Evolutionary conservation across 2,888 invertebrate genomes (phyloP).

Genomic region (Drosophila cracens): DNA sequence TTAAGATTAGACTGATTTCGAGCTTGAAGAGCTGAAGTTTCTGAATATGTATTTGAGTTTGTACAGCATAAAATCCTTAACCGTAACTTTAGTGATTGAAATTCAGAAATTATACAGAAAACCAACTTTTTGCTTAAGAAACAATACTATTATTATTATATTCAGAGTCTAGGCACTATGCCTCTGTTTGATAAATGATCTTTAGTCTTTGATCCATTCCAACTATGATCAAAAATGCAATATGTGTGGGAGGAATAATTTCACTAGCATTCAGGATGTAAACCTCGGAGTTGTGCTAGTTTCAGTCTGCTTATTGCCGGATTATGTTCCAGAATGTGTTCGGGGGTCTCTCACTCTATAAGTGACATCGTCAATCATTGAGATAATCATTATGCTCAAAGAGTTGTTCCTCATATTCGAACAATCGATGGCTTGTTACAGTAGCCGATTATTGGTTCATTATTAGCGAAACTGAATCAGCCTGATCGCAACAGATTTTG

Average conservation of each 20-base stretch:
- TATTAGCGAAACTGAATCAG: too few species aligned
- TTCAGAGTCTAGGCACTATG: not conserved
- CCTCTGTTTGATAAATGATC: not conserved
- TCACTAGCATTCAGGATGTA: not conserved
- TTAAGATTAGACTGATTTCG: not conserved
- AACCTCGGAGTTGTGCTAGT: not conserved
- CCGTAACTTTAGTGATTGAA: rapidly evolving
- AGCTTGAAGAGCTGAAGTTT: not conserved
- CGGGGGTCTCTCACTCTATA: not conserved
- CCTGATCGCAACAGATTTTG: not conserved
- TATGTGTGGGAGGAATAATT: not conserved
- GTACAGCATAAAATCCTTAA: not conserved
- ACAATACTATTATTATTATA: not conserved
- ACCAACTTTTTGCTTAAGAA: not conserved
- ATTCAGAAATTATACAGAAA: not conserved
- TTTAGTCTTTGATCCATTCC: not conserved
- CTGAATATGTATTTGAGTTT: not conserved
- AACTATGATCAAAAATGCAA: too few species aligned
- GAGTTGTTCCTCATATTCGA: not conserved
- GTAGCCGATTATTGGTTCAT: too few species aligned
- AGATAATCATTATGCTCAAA: not conserved
- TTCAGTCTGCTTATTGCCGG: not conserved
- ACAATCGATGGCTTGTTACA: not conserved
- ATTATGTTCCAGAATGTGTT: not conserved
- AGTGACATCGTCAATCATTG: not conserved